phyloP scores from a whole-genome alignment of 2,113 vertebrate genomes.

The Zosterops hypoxanthus region DNA sequence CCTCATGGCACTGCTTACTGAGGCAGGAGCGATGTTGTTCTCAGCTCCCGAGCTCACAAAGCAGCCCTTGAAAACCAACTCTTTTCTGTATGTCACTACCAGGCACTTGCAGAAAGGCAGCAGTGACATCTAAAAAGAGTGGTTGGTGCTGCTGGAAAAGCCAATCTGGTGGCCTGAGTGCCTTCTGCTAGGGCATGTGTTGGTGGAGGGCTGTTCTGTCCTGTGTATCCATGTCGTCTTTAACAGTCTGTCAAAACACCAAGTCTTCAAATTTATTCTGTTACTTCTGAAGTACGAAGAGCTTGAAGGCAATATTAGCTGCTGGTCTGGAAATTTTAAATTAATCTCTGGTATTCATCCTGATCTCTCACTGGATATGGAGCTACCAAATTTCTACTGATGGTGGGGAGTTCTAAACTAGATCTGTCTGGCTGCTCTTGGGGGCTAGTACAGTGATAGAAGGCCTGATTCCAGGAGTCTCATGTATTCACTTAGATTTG shows the following conservation, averaged over 20 bases:
- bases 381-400: neutral
- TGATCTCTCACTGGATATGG: neutral
- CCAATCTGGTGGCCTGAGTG: neutral
- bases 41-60: neutral
- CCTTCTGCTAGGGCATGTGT: accelerated
- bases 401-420: accelerated
- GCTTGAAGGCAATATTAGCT: neutral
- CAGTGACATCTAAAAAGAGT: neutral
- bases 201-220: neutral
- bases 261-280: neutral
- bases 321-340: neutral
- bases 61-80: neutral
- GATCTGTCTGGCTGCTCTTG: neutral
- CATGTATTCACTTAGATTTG: neutral
- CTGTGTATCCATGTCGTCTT: accelerated
- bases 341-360: neutral
- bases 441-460: neutral
- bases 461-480: neutral
- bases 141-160: neutral
- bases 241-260: neutral
- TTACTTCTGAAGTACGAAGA: neutral
- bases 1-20: neutral
- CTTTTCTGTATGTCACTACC: neutral
- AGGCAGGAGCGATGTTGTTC: accelerated
- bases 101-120: neutral